phyloP scores from a whole-genome alignment of 2,113 vertebrate genomes.

The Ellobius talpinus region DNA sequence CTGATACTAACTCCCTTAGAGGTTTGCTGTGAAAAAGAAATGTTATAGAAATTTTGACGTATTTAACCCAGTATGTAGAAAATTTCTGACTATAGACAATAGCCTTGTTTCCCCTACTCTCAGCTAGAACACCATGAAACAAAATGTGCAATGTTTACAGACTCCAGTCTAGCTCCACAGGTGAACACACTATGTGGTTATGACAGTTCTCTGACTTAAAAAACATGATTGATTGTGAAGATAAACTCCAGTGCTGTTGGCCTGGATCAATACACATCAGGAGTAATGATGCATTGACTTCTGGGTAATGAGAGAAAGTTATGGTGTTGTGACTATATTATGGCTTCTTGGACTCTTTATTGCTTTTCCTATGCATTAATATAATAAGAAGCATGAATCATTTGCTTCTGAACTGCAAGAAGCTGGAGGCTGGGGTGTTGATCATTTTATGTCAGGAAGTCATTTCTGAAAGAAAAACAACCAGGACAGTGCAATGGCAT shows the following conservation, averaged over 20 bases:
- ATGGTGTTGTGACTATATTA: slow-evolving; percentile 72
- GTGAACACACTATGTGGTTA: slow-evolving; percentile 1
- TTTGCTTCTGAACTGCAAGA: slow-evolving; percentile 63
- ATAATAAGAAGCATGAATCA: slow-evolving; percentile 78
- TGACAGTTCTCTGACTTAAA: slow-evolving; percentile 64
- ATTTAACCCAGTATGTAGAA: not conserved
- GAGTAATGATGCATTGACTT: slow-evolving; percentile 78
- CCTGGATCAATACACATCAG: slow-evolving; percentile 71
- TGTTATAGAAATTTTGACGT: not conserved
- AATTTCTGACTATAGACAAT: not conserved
- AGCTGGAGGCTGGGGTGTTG: slow-evolving; percentile 47
- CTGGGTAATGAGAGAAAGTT: slow-evolving; percentile 76
- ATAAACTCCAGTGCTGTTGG: slow-evolving; percentile 55
- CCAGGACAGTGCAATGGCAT: not conserved
- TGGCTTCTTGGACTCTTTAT: slow-evolving; percentile 74
- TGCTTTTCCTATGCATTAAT: slow-evolving; percentile 73
- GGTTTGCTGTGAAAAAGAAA: slow-evolving; percentile 3
- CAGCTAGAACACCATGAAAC: not conserved
- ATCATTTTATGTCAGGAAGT: slow-evolving; percentile 76
- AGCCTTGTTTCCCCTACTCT: not conserved
- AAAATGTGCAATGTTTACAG: slow-evolving; percentile 6
- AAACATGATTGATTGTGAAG: slow-evolving; percentile 58
- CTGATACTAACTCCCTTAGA: not conserved
- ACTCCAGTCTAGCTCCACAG: not conserved
- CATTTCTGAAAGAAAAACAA: slow-evolving; percentile 76